Conservation (phyloP, 2,797 vertebrate species). For the Sebastolobus alascanus region DNA sequence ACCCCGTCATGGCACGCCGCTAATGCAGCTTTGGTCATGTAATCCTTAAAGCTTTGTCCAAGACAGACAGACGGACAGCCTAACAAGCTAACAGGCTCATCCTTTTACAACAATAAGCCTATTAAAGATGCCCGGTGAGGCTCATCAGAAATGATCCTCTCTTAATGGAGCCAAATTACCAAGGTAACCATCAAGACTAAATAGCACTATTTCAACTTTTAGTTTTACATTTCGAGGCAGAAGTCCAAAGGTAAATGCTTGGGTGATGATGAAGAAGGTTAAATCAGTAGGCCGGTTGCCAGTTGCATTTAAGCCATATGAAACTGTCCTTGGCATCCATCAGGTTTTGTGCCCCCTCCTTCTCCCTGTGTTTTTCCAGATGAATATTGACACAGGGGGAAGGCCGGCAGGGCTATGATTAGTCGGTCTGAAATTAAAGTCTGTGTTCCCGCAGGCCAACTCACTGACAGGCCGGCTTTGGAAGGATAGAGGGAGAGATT, state of each 20-base stretch:
- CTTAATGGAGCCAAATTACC: slow-evolving; percentile 42
- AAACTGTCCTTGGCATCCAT: slow-evolving; percentile 44
- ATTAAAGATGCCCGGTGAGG: slow-evolving; percentile 40
- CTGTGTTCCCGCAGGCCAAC: slow-evolving; percentile 53
- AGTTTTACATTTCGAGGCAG: slow-evolving; percentile 27
- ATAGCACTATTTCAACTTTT: slow-evolving; percentile 16
- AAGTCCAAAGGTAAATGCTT: slow-evolving; percentile 28
- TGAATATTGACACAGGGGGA: slow-evolving; percentile 65
- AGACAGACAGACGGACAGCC: slow-evolving; percentile 36
- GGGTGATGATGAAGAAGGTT: slow-evolving; percentile 28
- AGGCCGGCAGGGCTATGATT: slow-evolving; percentile 62
- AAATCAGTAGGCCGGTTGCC: slow-evolving; percentile 20
- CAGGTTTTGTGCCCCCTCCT: slow-evolving; percentile 28
- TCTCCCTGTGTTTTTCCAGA: slow-evolving; percentile 66
- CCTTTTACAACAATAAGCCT: slow-evolving; percentile 45
- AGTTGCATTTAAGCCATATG: slow-evolving; percentile 12
- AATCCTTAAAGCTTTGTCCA: slow-evolving; percentile 54
- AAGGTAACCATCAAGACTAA: slow-evolving; percentile 25
- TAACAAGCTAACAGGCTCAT: slow-evolving; percentile 51
- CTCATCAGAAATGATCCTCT: slow-evolving; percentile 34
- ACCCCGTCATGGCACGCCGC: slow-evolving; percentile 7
- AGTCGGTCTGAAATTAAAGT: slow-evolving; percentile 59
- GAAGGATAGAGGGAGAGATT: slow-evolving; percentile 53
- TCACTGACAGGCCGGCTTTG: slow-evolving; percentile 66
- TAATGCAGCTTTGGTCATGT: slow-evolving; percentile 26